Evolutionary conservation across 1,140 invertebrate genomes (phyloP).

Genomic region (Nomia melanderi): DNA sequence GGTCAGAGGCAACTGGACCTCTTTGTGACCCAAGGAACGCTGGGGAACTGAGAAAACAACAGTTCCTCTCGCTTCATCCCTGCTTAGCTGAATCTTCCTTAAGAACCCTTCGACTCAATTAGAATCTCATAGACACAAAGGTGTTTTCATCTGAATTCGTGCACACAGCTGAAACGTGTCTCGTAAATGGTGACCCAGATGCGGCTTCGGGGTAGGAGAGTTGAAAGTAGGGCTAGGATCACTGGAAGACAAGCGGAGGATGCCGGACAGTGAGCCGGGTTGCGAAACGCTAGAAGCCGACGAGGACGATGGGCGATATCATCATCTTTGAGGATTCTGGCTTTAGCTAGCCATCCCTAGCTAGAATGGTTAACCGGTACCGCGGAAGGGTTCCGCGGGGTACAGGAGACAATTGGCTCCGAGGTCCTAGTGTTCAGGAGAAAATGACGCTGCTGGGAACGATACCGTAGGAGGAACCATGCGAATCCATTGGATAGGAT

Average conservation of each 20-base stretch:
- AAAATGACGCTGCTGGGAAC: background rate
- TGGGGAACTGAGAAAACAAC: too few species aligned
- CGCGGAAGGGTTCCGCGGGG: too few species aligned
- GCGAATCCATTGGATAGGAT: background rate
- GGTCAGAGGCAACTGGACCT: background rate
- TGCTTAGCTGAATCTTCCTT: too few species aligned
- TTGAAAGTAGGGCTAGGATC: background rate
- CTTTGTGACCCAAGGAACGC: background rate
- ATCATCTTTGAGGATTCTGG: too few species aligned
- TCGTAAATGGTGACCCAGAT: slow-evolving; percentile 55
- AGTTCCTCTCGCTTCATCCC: too few species aligned
- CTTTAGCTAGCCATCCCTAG: too few species aligned
- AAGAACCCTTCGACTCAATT: too few species aligned
- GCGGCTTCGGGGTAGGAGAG: background rate
- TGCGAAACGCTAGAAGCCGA: slow-evolving; percentile 10
- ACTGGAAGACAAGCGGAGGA: background rate
- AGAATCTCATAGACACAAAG: too few species aligned
- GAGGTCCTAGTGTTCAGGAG: background rate
- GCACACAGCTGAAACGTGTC: too few species aligned
- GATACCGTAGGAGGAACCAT: slow-evolving; percentile 2
- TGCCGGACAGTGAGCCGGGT: slow-evolving; percentile 1
- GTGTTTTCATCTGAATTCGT: too few species aligned
- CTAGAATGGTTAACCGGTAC: too few species aligned
- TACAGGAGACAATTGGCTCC: background rate
- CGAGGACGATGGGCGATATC: slow-evolving; percentile 31